Evolutionary conservation across 1,140 invertebrate genomes (phyloP), one percentile per base, ranked within the genome.

Genomic region (Trichonephila inaurata): DNA sequence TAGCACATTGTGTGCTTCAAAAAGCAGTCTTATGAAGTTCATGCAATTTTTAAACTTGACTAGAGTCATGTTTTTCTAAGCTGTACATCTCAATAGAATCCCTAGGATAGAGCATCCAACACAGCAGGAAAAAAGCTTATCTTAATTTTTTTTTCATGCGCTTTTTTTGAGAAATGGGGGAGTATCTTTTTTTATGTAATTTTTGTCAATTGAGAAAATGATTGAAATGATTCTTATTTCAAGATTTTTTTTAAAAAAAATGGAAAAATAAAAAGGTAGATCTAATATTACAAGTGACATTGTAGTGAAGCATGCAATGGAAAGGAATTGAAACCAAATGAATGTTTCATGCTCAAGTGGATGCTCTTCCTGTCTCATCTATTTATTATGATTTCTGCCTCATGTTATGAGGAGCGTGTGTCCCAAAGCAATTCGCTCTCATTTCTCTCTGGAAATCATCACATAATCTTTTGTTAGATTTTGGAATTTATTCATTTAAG

Each of bases 1-100:
- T 89, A 93, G 92, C 85, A 92, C 86, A 58, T 89, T 18, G 28
- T 90, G 81, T 88, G 86, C 92, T 89, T 21, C 66, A 60, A 51
- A 86, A 81, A 64, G 91, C 91, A 92, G 61, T 60, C 44, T 61
- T 8, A 51, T 64, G 28, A 85, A 28, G 3, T 86, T 82, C 69
- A 92, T 92, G 82, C 82, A 92, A 91, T 91, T 91, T 91, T 60
- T 85, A 24, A 40, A 69, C 24, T 33, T 40, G 69, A 77, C 28
- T 33, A 6, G 28, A 33, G 69, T 77, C 66, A 69, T 72, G 69
- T 77, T 77, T 77, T 77, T 40, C 28, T 77, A 33, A 77, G 66
- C 66, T 69, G 87, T 69, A n/a, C 3, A n/a, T 58, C 18, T 8
- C 82, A 58, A 51, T 60, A 85, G 72, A 18, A 33, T 77, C 16